A percentile compares a stretch with the other conserved stretches of the same genome.
Evolutionary conservation across 2,888 invertebrate species (phyloP).

Genomic region (Tolmerus cingulatus): DNA sequence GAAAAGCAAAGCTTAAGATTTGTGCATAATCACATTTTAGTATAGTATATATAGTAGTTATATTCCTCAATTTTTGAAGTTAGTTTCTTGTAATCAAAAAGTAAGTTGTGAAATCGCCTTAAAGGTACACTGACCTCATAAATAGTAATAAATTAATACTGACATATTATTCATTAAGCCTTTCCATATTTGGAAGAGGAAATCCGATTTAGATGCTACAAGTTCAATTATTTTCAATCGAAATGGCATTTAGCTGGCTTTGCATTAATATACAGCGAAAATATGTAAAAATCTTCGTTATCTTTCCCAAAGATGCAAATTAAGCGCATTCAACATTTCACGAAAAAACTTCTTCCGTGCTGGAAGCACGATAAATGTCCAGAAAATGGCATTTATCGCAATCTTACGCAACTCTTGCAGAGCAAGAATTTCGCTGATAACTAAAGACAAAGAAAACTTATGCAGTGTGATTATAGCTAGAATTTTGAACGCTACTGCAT

Average conservation of each 20-base stretch:
- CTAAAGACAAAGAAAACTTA: not conserved
- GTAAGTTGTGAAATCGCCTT: not conserved
- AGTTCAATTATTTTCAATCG: not conserved
- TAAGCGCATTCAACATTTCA: not conserved
- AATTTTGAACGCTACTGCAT: not conserved
- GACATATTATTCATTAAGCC: not conserved
- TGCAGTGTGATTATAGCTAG: not conserved
- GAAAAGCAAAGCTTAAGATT: no score
- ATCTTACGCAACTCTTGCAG: not conserved
- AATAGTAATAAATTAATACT: not conserved
- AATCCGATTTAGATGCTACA: not conserved
- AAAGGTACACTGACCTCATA: not conserved
- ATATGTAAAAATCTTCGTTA: not conserved
- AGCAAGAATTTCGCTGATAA: not conserved
- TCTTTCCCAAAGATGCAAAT: not conserved
- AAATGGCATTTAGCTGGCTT: not conserved
- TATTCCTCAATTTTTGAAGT: no score
- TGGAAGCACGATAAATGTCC: not conserved
- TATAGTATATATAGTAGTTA: no score
- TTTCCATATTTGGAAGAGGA: not conserved
- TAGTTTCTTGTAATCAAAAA: not conserved
- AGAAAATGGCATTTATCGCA: not conserved
- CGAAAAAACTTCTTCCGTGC: not conserved
- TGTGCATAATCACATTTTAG: no score
- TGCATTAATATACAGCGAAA: not conserved